Percentiles rank a stretch among this genome's conserved stretches.
phyloP scores from a whole-genome alignment of 2,797 vertebrate genomes.

The Rhinichthys osculus region DNA sequence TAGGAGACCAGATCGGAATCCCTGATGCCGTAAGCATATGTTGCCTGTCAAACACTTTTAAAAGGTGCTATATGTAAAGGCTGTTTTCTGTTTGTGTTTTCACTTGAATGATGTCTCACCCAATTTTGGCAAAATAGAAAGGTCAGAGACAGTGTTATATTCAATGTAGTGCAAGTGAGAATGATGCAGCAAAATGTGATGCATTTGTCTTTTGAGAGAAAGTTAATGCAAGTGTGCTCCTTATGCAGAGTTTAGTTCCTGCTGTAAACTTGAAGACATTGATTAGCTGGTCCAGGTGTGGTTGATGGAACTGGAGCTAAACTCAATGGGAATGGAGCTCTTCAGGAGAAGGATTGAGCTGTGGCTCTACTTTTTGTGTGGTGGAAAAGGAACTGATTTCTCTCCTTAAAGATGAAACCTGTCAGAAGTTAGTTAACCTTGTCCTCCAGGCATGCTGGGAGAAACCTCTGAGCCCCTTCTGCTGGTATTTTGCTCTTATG shows the following conservation, averaged over 20 bases:
- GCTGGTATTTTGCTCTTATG: not conserved
- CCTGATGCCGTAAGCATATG: not conserved
- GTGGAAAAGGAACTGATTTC: not conserved
- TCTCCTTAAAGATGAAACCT: constrained; percentile 9
- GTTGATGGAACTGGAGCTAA: not conserved
- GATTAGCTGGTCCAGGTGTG: constrained; percentile 18
- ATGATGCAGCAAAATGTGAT: not conserved
- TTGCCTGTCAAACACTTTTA: not conserved
- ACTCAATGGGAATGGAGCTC: not conserved
- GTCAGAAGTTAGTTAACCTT: constrained; percentile 40
- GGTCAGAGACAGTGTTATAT: not conserved
- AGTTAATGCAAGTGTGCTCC: not conserved
- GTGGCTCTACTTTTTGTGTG: not conserved
- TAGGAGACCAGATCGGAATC: not conserved
- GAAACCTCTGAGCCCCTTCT: not conserved
- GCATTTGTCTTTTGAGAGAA: not conserved
- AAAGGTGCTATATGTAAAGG: not conserved
- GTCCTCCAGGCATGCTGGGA: constrained; percentile 22
- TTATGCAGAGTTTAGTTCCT: not conserved
- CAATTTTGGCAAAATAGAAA: not conserved
- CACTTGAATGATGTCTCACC: not conserved
- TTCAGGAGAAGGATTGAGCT: not conserved
- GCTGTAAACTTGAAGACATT: not conserved
- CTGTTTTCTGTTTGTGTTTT: not conserved
- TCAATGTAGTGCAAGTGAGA: not conserved